These are phyloP conservation scores for Trachemys scripta DNA, from an alignment of 2,113 vertebrate species.

Conservation along the genomic window DNA sequence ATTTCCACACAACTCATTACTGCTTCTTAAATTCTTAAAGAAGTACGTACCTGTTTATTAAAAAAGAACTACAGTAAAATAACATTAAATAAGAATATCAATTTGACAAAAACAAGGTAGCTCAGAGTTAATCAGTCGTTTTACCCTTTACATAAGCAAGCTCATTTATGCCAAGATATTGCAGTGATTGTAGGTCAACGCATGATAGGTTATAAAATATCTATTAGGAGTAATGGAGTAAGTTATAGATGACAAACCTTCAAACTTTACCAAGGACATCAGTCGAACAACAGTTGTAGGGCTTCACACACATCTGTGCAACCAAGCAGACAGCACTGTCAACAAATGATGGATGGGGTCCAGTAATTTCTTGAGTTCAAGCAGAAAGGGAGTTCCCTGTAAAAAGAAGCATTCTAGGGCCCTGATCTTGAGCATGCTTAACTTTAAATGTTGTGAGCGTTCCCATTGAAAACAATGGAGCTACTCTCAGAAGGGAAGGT, in stretches of 20 bases:
- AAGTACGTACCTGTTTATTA: neutral
- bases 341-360: fast-evolving
- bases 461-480: neutral
- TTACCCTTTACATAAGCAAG: neutral
- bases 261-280: fast-evolving
- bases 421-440: neutral
- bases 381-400: neutral
- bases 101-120: neutral
- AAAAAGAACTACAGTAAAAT: neutral
- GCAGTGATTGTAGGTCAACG: neutral
- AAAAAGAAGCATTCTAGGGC: neutral
- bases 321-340: neutral
- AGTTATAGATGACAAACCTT: neutral
- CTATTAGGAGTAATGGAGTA: neutral
- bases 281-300: neutral
- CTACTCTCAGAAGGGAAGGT: neutral
- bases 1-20: neutral
- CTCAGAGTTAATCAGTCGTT: neutral
- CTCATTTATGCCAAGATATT: neutral
- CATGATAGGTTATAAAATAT: neutral
- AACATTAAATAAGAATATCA: neutral
- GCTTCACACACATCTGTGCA: neutral
- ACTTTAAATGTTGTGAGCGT: neutral
- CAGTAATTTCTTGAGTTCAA: neutral
- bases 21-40: neutral